Conservation (phyloP, 2,888 invertebrate genomes). For the Perizoma flavofasciatum region DNA sequence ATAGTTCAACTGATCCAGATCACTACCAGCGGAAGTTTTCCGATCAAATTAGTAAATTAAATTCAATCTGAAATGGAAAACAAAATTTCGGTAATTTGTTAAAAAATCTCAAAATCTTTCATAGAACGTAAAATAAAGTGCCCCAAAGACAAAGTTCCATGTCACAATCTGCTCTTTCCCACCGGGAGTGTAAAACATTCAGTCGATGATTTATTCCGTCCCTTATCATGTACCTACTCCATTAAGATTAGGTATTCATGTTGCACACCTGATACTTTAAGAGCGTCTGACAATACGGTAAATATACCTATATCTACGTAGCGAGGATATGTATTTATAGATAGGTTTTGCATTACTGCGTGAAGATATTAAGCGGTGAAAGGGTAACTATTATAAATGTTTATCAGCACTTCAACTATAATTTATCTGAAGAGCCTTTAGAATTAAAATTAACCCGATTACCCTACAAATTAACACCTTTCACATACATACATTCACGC, state of each 20-base stretch:
- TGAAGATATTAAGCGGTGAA: not conserved
- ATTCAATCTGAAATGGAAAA: not conserved
- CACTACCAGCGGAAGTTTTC: too few species aligned
- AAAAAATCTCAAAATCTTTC: constrained; percentile 5
- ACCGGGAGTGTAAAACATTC: constrained; percentile 70
- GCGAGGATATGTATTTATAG: constrained; percentile 11
- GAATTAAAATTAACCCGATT: too few species aligned
- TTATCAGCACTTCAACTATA: too few species aligned
- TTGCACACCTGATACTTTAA: constrained; percentile 77
- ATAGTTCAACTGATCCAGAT: too few species aligned
- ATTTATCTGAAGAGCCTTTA: too few species aligned
- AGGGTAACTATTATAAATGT: too few species aligned
- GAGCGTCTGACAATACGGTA: constrained; percentile 55
- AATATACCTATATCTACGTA: constrained; percentile 9
- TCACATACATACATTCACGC: too few species aligned
- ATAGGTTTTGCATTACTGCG: not conserved
- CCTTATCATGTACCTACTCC: constrained; percentile 72
- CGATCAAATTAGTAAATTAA: not conserved
- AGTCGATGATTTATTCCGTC: constrained; percentile 74
- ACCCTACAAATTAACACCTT: too few species aligned
- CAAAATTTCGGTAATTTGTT: too few species aligned
- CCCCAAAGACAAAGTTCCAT: constrained; percentile 28
- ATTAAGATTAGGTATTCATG: constrained; percentile 82
- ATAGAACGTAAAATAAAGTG: constrained; percentile 35
- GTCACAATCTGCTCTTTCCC: constrained; percentile 75